A percentile compares a stretch with the other conserved stretches of the same genome.
These are phyloP conservation scores for Littorina saxatilis DNA, from an alignment of 1,140 invertebrate species.

Conservation along the genomic window DNA sequence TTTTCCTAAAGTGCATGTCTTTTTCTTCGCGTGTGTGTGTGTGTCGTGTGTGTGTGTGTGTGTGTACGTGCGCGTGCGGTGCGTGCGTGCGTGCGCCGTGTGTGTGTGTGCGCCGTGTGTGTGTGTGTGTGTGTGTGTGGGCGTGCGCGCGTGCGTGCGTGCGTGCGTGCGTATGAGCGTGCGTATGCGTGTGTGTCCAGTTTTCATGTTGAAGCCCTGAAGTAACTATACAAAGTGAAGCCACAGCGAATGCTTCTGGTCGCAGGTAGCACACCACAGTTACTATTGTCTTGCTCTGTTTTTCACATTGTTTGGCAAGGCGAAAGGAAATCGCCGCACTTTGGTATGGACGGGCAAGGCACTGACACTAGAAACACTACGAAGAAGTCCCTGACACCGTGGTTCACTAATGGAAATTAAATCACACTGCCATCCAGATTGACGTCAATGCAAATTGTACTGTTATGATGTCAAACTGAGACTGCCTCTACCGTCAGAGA, in stretches of 20 bases:
- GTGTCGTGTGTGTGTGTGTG: not conserved
- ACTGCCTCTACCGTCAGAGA: not conserved
- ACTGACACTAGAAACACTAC: no score
- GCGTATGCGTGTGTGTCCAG: not conserved
- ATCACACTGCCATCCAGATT: no score
- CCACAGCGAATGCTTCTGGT: no score
- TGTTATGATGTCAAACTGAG: not conserved
- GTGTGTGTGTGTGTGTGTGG: slow-evolving; percentile 6
- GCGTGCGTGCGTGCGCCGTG: slow-evolving; percentile 1
- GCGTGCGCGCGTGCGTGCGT: not conserved
- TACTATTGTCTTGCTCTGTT: not conserved
- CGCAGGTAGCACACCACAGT: no score
- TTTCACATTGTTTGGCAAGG: not conserved
- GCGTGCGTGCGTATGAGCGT: not conserved
- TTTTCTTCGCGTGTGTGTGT: no score
- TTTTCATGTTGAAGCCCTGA: not conserved
- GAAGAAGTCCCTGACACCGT: no score
- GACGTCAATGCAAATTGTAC: not conserved
- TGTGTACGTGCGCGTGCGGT: not conserved
- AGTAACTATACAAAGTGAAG: no score
- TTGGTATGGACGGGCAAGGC: no score
- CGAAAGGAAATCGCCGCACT: no score
- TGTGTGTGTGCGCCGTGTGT: not conserved
- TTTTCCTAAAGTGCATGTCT: no score
- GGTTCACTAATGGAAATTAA: no score